phyloP scores from a whole-genome alignment of 2,113 vertebrate genomes.

The Trachemys scripta region DNA sequence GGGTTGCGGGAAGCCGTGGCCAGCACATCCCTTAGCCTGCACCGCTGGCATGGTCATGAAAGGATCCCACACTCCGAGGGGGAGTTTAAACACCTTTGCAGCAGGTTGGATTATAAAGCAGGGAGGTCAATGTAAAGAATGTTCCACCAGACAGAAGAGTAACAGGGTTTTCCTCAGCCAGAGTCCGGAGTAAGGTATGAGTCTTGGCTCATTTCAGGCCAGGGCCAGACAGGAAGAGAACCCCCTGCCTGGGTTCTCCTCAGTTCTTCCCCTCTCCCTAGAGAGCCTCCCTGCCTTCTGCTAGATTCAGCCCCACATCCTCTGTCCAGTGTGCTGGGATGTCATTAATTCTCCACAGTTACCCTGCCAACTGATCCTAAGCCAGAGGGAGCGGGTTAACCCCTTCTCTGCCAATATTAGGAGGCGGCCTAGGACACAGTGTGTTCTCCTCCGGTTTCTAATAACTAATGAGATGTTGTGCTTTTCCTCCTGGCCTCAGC shows the following conservation, averaged over 20 bases:
- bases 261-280: background rate
- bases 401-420: background rate
- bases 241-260: background rate
- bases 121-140: too few relatives aligned
- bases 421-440: background rate
- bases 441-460: slow-evolving; percentile 42
- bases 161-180: background rate
- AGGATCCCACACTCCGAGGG: too few relatives aligned
- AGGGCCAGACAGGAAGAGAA: background rate
- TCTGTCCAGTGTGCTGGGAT: background rate
- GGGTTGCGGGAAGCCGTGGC: too few relatives aligned
- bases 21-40: too few relatives aligned
- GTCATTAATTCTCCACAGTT: background rate
- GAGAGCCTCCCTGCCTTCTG: background rate
- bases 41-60: too few relatives aligned
- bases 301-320: background rate
- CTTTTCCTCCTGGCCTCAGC: slow-evolving; percentile 70
- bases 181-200: background rate
- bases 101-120: too few relatives aligned
- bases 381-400: background rate
- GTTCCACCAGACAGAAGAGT: background rate
- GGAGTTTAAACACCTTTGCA: too few relatives aligned
- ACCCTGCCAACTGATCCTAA: background rate
- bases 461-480: slow-evolving; percentile 50
- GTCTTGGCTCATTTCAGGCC: background rate